Conservation (phyloP, 2,888 invertebrate genomes). For the Tryphoninae sp. region DNA sequence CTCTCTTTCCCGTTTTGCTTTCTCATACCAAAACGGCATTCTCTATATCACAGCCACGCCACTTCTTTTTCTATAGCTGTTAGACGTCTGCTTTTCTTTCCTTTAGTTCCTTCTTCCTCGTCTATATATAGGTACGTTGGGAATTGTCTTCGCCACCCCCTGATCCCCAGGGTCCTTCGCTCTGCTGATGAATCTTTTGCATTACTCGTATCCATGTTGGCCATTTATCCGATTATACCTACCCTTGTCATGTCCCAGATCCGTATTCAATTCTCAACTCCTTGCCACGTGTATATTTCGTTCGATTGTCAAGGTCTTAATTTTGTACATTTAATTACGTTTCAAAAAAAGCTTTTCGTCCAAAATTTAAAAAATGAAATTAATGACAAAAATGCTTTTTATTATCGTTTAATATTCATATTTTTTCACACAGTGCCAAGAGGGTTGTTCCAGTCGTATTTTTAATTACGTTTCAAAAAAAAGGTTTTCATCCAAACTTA, state of each 20-base stretch:
- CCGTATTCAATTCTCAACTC: conserved; percentile 43
- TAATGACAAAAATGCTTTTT: too few relatives aligned
- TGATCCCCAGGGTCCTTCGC: conserved; percentile 21
- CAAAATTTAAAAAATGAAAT: too few relatives aligned
- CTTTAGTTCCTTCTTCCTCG: conserved; percentile 18
- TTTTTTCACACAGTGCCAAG: too few relatives aligned
- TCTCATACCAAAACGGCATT: conserved; percentile 59
- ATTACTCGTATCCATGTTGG: conserved; percentile 51
- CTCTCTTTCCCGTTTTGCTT: conserved; percentile 35
- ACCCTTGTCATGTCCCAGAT: neutral
- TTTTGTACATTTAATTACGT: too few relatives aligned
- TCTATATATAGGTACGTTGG: conserved; percentile 14
- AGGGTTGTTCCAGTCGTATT: too few relatives aligned
- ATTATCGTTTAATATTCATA: too few relatives aligned
- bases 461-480: too few relatives aligned
- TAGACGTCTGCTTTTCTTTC: conserved; percentile 53
- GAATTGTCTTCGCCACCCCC: conserved; percentile 13
- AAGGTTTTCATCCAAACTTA: too few relatives aligned
- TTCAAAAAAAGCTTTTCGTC: too few relatives aligned
- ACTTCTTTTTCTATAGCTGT: conserved; percentile 49
- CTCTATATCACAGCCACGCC: conserved; percentile 52
- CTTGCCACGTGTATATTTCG: neutral
- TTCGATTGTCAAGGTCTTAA: neutral
- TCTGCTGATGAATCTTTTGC: conserved; percentile 58
- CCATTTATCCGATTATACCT: conserved; percentile 53